Evolutionary conservation across 2,888 invertebrate species (phyloP).

Genomic region (Hyles lineata): DNA sequence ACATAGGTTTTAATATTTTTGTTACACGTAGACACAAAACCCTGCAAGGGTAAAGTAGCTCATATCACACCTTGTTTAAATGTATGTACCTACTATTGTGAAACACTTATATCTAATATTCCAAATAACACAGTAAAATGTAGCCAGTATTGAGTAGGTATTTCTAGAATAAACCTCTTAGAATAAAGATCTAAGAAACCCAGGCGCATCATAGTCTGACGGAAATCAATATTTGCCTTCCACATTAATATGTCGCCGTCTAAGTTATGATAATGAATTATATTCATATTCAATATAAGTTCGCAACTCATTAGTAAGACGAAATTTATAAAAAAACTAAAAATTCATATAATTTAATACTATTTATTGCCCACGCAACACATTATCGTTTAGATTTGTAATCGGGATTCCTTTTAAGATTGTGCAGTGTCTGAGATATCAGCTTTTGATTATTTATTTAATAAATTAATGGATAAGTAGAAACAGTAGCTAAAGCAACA

Average conservation of each 20-base stretch:
- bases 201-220: not conserved
- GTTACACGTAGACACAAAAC: not conserved
- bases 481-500: no score
- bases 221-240: not conserved
- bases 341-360: conserved; percentile 9
- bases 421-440: not conserved
- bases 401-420: not conserved
- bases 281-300: not conserved
- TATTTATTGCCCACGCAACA: conserved; percentile 4
- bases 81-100: not conserved
- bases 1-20: not conserved
- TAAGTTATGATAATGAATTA: conserved; percentile 15
- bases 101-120: not conserved
- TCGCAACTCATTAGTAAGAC: not conserved
- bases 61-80: not conserved
- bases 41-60: not conserved
- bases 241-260: not conserved
- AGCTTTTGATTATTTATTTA: not conserved
- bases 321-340: not conserved
- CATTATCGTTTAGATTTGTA: not conserved
- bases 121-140: not conserved
- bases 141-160: no score
- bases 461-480: no score
- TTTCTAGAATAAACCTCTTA: no score
- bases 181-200: no score